Percentiles rank a stretch among this genome's conserved stretches.
Evolutionary conservation across 2,113 vertebrate genomes (phyloP).

Genomic region (Sterrhoptilus dennistouni): DNA sequence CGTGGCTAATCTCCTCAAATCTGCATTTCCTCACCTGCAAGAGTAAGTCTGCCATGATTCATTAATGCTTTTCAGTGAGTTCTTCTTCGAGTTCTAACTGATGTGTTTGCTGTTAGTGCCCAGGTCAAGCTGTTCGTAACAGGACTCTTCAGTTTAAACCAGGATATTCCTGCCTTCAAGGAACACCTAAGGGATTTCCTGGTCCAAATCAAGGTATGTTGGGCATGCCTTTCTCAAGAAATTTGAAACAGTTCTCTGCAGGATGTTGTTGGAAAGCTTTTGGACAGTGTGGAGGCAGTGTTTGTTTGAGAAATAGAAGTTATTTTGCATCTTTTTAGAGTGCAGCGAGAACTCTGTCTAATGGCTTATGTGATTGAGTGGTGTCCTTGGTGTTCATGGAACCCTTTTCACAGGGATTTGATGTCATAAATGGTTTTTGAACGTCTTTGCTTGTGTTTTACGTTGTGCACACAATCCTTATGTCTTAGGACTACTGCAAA

Average conservation of each 20-base stretch:
- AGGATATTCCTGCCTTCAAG: slow-evolving; percentile 99
- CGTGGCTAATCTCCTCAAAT: slow-evolving; percentile 97
- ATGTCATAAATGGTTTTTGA: not conserved
- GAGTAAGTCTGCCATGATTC: slow-evolving; percentile 80
- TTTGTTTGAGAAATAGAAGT: not conserved
- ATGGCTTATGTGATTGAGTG: too few species aligned
- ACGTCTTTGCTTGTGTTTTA: rapidly evolving
- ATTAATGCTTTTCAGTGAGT: not conserved
- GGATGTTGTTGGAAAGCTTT: not conserved
- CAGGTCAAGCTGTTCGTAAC: slow-evolving; percentile 99
- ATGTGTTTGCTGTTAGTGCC: slow-evolving; percentile 78
- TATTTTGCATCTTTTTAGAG: not conserved
- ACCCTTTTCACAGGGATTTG: not conserved
- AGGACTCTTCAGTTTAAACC: slow-evolving; percentile 98
- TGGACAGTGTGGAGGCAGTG: not conserved
- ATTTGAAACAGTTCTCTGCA: rapidly evolving
- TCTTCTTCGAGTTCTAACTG: not conserved
- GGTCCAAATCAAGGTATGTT: slow-evolving; percentile 94
- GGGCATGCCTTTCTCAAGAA: not conserved
- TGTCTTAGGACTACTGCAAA: not conserved
- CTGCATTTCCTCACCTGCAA: slow-evolving; percentile 96
- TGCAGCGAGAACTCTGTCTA: not conserved
- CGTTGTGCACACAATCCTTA: rapidly evolving
- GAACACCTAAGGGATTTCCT: slow-evolving; percentile 98
- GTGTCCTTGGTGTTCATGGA: not conserved